Conservation (phyloP, 92 coral and sea anemone species). For the Porites divaricata region DNA sequence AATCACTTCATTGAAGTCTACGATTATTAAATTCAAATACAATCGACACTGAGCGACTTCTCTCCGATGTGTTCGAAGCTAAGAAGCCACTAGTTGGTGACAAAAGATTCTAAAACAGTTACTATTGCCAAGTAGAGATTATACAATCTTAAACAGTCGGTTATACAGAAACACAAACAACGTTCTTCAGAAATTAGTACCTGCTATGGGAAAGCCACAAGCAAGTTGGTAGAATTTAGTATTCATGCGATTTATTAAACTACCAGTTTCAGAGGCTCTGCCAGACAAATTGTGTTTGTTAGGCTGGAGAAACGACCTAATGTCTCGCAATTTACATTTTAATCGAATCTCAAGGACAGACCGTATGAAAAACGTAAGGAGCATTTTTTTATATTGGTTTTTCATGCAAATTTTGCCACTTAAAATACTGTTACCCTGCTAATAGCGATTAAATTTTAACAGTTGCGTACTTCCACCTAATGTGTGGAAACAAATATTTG, state of each 20-base stretch:
- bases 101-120: not conserved
- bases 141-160: not conserved
- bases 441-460: conserved; percentile 44
- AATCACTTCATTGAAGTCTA: no score
- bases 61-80: no score
- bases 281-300: not conserved
- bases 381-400: not conserved
- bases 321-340: not conserved
- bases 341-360: not conserved
- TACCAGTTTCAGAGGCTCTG: not conserved
- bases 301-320: not conserved
- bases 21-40: no score
- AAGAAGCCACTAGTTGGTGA: no score
- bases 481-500: not conserved
- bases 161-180: not conserved
- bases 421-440: not conserved
- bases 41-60: no score
- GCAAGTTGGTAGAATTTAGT: conserved; percentile 15
- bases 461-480: conserved; percentile 1
- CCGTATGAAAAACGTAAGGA: conserved; percentile 41
- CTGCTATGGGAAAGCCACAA: conserved; percentile 19
- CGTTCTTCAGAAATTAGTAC: not conserved
- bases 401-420: conserved; percentile 32
- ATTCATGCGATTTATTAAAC: not conserved
- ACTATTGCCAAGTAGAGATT: not conserved